Base-by-base conservation (phyloP, 64 coral and sea anemone genomes). In the Pachyseris speciosa region DNA sequence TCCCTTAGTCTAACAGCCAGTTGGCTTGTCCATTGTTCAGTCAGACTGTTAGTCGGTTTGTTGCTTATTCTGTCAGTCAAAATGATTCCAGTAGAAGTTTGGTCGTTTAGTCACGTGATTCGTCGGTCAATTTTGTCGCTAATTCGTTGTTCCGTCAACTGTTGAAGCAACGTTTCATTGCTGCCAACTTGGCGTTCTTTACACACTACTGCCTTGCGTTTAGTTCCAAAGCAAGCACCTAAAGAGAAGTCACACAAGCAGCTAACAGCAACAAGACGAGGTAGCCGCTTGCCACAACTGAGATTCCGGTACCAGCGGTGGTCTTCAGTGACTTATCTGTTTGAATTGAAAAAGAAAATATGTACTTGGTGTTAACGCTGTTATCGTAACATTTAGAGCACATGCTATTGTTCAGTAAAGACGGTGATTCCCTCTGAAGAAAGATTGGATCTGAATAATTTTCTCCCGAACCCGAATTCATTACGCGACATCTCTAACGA, bases 301-400 rank as follows among this genome's bases (percentile, higher is more conserved):
- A 61, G 52, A 5, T 52, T 22, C 32, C 77, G 17, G 77, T 40
- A 34, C 32, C 55, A 4, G 10, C 24, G 26, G 74, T 78, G 53
- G 74, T 27, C 32, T 80, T 80, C 76, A 40, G 19, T 36, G 77
- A 81, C 11, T 37, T 32, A 22, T 81, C 77, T 81, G 16, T 16
- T n/a, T 50, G 24, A 26, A 50, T 29, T 76, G 10, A 36, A 32
- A 2, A 57, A 47, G 7, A 47, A n/a, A n/a, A n/a, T n/a, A n/a
- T n/a, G n/a, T n/a, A n/a, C n/a, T n/a, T n/a, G n/a, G n/a, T n/a
- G n/a, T n/a, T n/a, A n/a, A n/a, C n/a, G n/a, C n/a, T n/a, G n/a
- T n/a, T n/a, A n/a, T n/a, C n/a, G n/a, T n/a, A n/a, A n/a, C n/a
- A n/a, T n/a, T n/a, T n/a, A n/a, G n/a, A n/a, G n/a, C n/a, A n/a